Conservation (phyloP, 2,113 vertebrate genomes). For the Oostethus manadensis region DNA sequence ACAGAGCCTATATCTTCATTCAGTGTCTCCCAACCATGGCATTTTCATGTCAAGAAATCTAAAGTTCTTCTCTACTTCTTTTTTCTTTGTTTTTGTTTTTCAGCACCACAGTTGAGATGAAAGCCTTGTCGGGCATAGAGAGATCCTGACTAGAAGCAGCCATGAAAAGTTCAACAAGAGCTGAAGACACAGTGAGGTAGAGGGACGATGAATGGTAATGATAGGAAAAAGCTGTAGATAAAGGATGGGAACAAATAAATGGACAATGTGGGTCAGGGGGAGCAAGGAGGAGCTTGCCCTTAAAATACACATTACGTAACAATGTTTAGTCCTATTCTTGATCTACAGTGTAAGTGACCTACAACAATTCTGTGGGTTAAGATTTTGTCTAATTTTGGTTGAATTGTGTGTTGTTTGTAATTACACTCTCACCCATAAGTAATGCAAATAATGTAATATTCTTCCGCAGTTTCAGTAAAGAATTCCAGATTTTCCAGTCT, state of each 20-base stretch:
- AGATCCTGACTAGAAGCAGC: slow-evolving; percentile 29
- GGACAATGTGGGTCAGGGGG: no score
- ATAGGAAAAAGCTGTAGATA: background rate
- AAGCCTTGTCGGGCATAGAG: slow-evolving; percentile 31
- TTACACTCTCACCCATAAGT: no score
- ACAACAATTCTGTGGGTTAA: no score
- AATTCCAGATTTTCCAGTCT: no score
- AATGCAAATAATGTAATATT: no score
- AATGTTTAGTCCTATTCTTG: no score
- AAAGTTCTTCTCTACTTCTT: slow-evolving; percentile 7
- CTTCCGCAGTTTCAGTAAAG: no score
- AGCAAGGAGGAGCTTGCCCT: slow-evolving; percentile 18
- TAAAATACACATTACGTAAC: background rate
- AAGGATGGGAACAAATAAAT: no score
- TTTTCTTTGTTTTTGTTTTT: slow-evolving; percentile 9
- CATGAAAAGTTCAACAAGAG: slow-evolving; percentile 25
- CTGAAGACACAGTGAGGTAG: slow-evolving; percentile 4
- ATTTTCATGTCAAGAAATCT: slow-evolving; percentile 19
- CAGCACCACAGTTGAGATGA: slow-evolving; percentile 33
- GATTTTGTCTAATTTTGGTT: no score
- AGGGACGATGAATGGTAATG: background rate
- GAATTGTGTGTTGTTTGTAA: no score
- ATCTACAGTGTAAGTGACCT: no score
- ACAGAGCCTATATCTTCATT: slow-evolving; percentile 12
- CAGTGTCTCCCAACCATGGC: background rate